Percentiles rank a stretch among this genome's conserved stretches.
Conservation (phyloP, 1,140 invertebrate species). For the Micrasema minimum region DNA sequence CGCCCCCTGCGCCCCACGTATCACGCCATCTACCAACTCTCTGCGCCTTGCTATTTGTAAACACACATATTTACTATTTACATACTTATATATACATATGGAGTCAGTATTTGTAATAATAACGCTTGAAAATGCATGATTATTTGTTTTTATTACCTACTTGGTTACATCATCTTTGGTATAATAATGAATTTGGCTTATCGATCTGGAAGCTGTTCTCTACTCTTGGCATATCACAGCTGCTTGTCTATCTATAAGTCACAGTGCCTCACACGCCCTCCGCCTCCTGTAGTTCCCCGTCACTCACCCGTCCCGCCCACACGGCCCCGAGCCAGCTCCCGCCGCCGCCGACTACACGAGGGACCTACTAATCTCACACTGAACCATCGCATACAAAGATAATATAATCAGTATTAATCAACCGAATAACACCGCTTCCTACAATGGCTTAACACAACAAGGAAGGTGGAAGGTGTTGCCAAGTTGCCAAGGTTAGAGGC, state of each 20-base stretch:
- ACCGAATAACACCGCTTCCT: constrained; percentile 35
- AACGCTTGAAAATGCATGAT: constrained; percentile 88
- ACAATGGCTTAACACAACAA: constrained; percentile 23
- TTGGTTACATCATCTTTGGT: constrained; percentile 68
- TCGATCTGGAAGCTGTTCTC: constrained; percentile 53
- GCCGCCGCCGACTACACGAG: background rate
- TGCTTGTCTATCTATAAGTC: constrained; percentile 52
- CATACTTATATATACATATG: constrained; percentile 68
- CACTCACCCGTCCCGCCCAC: constrained; percentile 7
- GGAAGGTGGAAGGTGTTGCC: background rate
- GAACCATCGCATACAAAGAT: background rate
- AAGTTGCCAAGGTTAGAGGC: no score
- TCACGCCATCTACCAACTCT: constrained; percentile 54
- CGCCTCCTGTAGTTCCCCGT: constrained; percentile 45
- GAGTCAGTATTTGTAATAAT: constrained; percentile 85
- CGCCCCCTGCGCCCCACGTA: constrained; percentile 42
- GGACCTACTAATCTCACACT: background rate
- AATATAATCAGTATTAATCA: constrained; percentile 28
- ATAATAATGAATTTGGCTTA: constrained; percentile 54
- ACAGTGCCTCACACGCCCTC: constrained; percentile 50
- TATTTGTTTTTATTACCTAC: constrained; percentile 87
- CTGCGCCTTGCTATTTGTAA: constrained; percentile 55
- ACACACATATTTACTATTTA: constrained; percentile 58
- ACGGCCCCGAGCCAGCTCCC: background rate
- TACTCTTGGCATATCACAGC: constrained; percentile 54